These are phyloP conservation scores for Musca vetustissima DNA, from an alignment of 1,140 invertebrate species.

Conservation along the genomic window DNA sequence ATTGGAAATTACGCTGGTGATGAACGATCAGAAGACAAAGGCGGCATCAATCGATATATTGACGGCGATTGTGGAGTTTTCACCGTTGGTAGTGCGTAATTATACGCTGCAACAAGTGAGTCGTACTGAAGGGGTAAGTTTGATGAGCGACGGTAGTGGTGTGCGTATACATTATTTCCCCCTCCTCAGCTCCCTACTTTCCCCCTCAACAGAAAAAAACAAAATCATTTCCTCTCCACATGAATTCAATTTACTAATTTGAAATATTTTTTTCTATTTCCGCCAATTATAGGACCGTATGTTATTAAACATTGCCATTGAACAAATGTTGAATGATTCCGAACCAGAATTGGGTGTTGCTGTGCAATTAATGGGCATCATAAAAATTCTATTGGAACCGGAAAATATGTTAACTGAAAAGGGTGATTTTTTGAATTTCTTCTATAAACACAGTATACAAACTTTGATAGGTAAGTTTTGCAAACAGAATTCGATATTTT, in stretches of 20 bases:
- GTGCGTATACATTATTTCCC: not conserved
- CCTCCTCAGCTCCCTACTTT: too few relatives aligned
- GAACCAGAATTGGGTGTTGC: constrained; percentile 93
- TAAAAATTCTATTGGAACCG: constrained; percentile 93
- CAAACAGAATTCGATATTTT: not conserved
- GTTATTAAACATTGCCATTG: constrained; percentile 95
- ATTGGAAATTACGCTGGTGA: constrained; percentile 90
- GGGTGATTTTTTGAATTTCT: constrained; percentile 96
- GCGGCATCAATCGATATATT: constrained; percentile 97
- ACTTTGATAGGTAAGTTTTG: constrained; percentile 76
- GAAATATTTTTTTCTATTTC: not conserved
- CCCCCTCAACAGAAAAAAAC: too few relatives aligned
- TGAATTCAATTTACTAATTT: constrained; percentile 8
- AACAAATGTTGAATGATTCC: constrained; percentile 88
- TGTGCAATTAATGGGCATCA: constrained; percentile 91
- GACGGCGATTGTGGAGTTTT: constrained; percentile 97
- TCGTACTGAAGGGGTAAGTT: constrained; percentile 80
- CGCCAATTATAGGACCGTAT: constrained; percentile 75
- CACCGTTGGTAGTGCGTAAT: constrained; percentile 94
- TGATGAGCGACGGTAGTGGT: too few relatives aligned
- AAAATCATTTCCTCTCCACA: too few relatives aligned
- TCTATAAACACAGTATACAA: constrained; percentile 98
- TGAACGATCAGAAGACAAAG: constrained; percentile 92
- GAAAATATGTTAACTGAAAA: constrained; percentile 99
- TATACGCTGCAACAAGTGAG: constrained; percentile 91